phyloP scores from a whole-genome alignment of 2,797 vertebrate species.

The Erpetoichthys calabaricus region DNA sequence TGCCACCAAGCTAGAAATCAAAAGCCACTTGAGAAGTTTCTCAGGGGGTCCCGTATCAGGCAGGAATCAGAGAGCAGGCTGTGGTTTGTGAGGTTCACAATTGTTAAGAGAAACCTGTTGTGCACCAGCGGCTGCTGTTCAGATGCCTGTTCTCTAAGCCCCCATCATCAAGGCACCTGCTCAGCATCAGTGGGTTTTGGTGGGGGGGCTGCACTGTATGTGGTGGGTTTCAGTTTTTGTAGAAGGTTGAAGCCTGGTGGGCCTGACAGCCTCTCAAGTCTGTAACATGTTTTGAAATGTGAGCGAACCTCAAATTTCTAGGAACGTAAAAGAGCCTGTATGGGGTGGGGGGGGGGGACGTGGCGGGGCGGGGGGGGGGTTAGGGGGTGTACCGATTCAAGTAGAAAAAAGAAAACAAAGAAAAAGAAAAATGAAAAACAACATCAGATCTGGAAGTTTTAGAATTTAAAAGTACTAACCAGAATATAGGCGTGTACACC shows the following conservation, averaged over 20 bases:
- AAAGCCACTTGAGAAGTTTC: too few relatives aligned
- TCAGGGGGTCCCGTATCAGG: background rate
- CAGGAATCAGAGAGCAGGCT: background rate
- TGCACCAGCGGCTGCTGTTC: background rate
- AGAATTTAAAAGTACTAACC: too few relatives aligned
- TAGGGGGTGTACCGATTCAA: too few relatives aligned
- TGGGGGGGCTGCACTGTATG: slow-evolving; percentile 3
- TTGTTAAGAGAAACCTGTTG: background rate
- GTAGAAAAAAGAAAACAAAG: too few relatives aligned
- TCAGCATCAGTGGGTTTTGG: slow-evolving; percentile 2
- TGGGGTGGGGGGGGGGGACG: too few relatives aligned
- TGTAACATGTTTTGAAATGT: background rate
- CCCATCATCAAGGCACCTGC: background rate
- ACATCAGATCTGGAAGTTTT: too few relatives aligned
- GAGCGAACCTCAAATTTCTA: slow-evolving; percentile 5
- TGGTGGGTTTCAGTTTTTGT: slow-evolving; percentile 3
- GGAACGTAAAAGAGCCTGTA: slow-evolving; percentile 1
- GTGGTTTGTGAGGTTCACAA: background rate
- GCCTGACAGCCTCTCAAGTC: background rate
- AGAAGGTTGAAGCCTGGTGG: background rate
- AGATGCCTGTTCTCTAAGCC: background rate
- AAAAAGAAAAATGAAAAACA: too few relatives aligned
- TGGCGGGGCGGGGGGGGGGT: too few relatives aligned
- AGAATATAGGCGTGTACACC: too few relatives aligned
- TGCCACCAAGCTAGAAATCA: too few relatives aligned